Evolutionary conservation across 2,113 vertebrate species (phyloP).

Genomic region (Emydocephalus ijimae): DNA sequence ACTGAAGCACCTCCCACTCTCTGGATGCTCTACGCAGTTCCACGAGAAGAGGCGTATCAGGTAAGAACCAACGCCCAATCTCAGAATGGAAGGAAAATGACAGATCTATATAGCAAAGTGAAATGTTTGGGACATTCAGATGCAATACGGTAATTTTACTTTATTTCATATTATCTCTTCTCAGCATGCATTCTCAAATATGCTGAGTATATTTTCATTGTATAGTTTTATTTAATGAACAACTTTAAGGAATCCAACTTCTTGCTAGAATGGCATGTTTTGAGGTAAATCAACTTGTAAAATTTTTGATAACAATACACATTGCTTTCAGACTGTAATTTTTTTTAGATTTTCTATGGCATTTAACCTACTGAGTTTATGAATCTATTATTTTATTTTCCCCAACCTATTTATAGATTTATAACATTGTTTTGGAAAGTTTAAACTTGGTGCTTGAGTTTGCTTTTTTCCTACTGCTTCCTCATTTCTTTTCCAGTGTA

Average conservation of each 20-base stretch:
- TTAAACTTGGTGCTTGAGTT: neutral
- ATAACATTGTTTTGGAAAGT: neutral
- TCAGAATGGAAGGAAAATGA: neutral
- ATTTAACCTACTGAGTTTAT: neutral
- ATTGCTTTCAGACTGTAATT: neutral
- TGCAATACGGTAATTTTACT: neutral
- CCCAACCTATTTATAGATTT: neutral
- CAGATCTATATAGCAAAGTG: neutral
- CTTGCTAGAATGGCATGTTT: neutral
- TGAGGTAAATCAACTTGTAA: neutral
- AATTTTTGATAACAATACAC: neutral
- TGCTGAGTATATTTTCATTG: neutral
- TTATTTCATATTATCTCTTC: neutral
- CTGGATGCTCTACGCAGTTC: too few relatives aligned
- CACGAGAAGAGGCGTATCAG: too few relatives aligned
- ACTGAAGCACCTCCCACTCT: too few relatives aligned
- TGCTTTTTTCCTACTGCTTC: neutral
- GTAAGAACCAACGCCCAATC: too few relatives aligned
- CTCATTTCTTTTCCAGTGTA: neutral
- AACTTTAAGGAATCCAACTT: neutral
- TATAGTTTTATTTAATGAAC: neutral
- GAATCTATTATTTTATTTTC: neutral
- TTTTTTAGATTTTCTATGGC: neutral
- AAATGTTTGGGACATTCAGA: neutral
- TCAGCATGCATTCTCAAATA: neutral